Conservation (phyloP, 2,888 invertebrate species). For the Oxytorus armatus region DNA sequence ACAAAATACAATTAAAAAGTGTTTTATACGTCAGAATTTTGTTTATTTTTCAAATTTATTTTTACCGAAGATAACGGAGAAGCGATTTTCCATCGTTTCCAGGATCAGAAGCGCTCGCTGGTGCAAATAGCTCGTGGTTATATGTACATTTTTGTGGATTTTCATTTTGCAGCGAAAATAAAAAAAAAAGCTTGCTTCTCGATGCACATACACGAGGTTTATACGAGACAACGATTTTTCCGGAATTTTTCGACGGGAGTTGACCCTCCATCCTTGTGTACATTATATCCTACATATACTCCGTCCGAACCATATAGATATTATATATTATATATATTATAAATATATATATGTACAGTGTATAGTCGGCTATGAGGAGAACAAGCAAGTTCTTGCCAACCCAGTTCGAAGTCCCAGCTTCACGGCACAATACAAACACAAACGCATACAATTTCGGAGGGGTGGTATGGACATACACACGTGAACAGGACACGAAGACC, state of each 20-base stretch:
- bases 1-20: too few species aligned
- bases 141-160: not conserved
- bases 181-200: constrained; percentile 2
- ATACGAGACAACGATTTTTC: constrained; percentile 29
- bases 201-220: constrained; percentile 34
- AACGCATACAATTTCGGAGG: constrained; percentile 1
- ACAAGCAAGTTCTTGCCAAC: constrained; percentile 38
- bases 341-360: constrained; percentile 9
- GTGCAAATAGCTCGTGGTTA: not conserved
- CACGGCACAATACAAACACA: constrained; percentile 27
- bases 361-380: constrained; percentile 33
- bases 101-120: too few species aligned
- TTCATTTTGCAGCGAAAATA: constrained; percentile 42
- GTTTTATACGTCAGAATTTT: too few species aligned
- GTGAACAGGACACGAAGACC: constrained; percentile 25
- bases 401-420: constrained; percentile 27
- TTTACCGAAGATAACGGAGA: too few species aligned
- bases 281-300: not conserved
- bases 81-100: too few species aligned
- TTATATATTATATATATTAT: not conserved
- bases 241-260: constrained; percentile 32
- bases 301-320: not conserved
- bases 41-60: too few species aligned
- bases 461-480: constrained; percentile 8
- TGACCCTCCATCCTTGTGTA: constrained; percentile 1